Evolutionary conservation across 2,888 invertebrate species (phyloP).

Genomic region (Athrips mouffetella): DNA sequence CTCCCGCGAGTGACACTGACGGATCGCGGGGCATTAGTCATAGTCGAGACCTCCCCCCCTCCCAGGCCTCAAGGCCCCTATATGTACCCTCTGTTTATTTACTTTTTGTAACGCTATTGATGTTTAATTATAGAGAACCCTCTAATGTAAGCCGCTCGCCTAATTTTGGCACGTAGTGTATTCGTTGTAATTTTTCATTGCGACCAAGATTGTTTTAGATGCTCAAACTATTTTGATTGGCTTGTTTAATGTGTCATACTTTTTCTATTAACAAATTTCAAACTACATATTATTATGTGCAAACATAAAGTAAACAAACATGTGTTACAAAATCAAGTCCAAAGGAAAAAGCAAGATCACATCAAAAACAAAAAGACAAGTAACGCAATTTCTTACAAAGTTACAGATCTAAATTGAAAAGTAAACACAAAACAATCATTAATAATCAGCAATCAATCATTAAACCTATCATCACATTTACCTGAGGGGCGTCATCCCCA

Average conservation of each 20-base stretch:
- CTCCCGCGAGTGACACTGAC: slow-evolving; percentile 81
- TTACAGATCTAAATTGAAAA: slow-evolving; percentile 22
- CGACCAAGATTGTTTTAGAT: no score
- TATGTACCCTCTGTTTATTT: slow-evolving; percentile 73
- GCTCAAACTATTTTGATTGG: no score
- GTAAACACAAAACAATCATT: slow-evolving; percentile 29
- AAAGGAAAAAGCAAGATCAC: not conserved
- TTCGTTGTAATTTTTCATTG: slow-evolving; percentile 60
- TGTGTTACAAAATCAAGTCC: no score
- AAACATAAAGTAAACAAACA: not conserved
- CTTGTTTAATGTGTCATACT: no score
- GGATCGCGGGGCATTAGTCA: slow-evolving; percentile 84
- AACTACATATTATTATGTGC: no score
- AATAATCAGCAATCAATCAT: slow-evolving; percentile 48
- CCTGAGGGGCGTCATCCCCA: slow-evolving; percentile 47
- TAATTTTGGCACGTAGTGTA: slow-evolving; percentile 66
- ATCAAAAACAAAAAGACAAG: no score
- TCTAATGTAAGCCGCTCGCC: slow-evolving; percentile 57
- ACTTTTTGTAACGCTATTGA: slow-evolving; percentile 78
- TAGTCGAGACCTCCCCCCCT: slow-evolving; percentile 73
- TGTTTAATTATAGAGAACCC: slow-evolving; percentile 75
- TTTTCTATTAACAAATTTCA: no score
- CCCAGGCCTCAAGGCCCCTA: slow-evolving; percentile 65
- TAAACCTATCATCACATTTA: slow-evolving; percentile 46
- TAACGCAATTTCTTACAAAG: no score